Evolutionary conservation across 2,888 invertebrate species (phyloP).

Genomic region (Nomada hirtipes): DNA sequence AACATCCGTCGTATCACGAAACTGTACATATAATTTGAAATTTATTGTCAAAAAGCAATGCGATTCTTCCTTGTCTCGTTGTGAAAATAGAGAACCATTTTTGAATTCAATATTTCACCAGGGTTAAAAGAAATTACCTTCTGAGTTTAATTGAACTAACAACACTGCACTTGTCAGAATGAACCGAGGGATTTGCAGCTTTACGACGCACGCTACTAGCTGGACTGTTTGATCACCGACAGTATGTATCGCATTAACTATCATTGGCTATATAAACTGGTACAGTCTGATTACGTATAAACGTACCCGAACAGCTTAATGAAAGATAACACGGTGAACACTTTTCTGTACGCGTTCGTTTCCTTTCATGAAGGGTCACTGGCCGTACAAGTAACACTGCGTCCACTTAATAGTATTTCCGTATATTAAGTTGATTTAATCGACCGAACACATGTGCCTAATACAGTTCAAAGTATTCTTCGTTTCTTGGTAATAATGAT

Average conservation of each 20-base stretch:
- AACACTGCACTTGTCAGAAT: too few relatives aligned
- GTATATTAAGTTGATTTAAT: not conserved
- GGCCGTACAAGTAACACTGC: not conserved
- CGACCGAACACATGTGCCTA: not conserved
- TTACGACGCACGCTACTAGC: constrained; percentile 27
- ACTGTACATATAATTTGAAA: not conserved
- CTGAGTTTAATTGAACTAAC: constrained; percentile 14
- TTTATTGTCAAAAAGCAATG: not conserved
- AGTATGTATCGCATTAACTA: constrained; percentile 52
- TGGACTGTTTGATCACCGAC: constrained; percentile 44
- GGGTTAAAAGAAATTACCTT: not conserved
- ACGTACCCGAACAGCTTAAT: constrained; percentile 32
- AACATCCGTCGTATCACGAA: not conserved
- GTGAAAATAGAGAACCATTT: too few relatives aligned
- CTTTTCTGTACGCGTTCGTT: not conserved
- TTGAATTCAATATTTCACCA: not conserved
- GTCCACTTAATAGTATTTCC: not conserved
- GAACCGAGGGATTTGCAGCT: constrained; percentile 21
- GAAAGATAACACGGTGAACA: constrained; percentile 40
- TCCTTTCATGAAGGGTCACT: constrained; percentile 5
- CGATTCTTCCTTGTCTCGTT: not conserved
- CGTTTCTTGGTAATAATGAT: not conserved
- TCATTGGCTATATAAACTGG: constrained; percentile 57
- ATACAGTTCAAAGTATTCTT: not conserved
- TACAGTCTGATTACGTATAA: constrained; percentile 48